Evolutionary conservation across 2,888 invertebrate species (phyloP).

Genomic region (Macroteleia sp.): DNA sequence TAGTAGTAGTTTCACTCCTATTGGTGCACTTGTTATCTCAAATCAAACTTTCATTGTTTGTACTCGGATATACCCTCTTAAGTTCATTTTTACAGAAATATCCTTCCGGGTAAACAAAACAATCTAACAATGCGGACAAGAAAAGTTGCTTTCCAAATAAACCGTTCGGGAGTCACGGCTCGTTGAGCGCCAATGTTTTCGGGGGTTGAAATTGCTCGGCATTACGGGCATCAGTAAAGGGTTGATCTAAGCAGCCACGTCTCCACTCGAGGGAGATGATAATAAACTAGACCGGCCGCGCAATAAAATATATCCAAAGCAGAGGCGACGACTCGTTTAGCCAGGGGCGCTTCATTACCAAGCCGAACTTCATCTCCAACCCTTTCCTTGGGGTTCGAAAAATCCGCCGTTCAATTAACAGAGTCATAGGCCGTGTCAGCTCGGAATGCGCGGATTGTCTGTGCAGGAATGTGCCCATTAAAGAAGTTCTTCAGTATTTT

Average conservation of each 20-base stretch:
- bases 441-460: slow-evolving; percentile 61
- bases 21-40: slow-evolving; percentile 11
- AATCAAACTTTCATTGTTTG: no score
- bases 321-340: slow-evolving; percentile 82
- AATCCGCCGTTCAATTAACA: slow-evolving; percentile 67
- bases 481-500: slow-evolving; percentile 36
- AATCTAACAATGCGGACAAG: slow-evolving; percentile 27
- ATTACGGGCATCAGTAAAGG: slow-evolving; percentile 79
- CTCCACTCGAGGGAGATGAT: slow-evolving; percentile 73
- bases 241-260: slow-evolving; percentile 79
- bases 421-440: slow-evolving; percentile 59
- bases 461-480: slow-evolving; percentile 47
- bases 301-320: slow-evolving; percentile 83
- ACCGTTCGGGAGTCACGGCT: slow-evolving; percentile 71
- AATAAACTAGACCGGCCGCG: slow-evolving; percentile 80
- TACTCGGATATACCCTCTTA: no score
- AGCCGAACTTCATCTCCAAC: slow-evolving; percentile 82
- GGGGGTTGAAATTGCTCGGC: slow-evolving; percentile 71
- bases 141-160: slow-evolving; percentile 45
- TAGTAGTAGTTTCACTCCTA: not conserved
- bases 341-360: slow-evolving; percentile 80
- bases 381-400: slow-evolving; percentile 73
- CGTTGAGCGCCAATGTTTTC: slow-evolving; percentile 81
- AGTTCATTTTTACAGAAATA: no score
- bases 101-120: slow-evolving; percentile 27